Conservation (phyloP, 2,888 invertebrate genomes). For the Drosophila paucipuncta region DNA sequence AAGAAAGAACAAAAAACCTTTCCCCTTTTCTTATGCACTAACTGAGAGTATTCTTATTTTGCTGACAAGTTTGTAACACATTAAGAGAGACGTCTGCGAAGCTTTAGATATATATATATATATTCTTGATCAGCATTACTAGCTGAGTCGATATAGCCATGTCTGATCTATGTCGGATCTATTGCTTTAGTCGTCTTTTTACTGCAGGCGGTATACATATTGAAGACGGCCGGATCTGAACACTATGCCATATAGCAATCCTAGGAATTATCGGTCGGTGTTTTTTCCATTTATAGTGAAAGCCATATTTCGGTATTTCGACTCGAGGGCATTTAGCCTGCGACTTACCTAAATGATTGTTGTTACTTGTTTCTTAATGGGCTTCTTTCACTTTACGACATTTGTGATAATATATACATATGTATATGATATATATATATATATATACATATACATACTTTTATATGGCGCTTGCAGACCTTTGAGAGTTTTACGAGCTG, state of each 20-base stretch:
- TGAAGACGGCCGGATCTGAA: rapidly evolving
- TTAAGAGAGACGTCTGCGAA: rapidly evolving
- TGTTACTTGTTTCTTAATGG: constrained; percentile 32
- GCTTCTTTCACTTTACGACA: constrained; percentile 45
- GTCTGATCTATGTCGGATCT: too few relatives aligned
- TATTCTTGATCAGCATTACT: neutral
- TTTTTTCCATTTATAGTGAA: neutral
- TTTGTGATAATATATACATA: neutral
- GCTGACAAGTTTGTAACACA: neutral
- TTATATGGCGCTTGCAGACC: constrained; percentile 12
- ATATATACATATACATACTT: neutral
- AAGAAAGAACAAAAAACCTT: constrained; percentile 19
- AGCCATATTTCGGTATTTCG: rapidly evolving
- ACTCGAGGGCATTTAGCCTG: neutral
- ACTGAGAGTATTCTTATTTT: neutral
- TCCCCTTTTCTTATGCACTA: neutral
- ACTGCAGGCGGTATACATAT: neutral
- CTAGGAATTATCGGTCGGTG: neutral
- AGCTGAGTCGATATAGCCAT: rapidly evolving
- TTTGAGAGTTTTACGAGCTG: constrained; percentile 42
- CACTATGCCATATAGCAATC: neutral
- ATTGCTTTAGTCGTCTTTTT: neutral
- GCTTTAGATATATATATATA: neutral
- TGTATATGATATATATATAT: neutral
- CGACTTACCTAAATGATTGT: neutral